Evolutionary conservation across 2,113 vertebrate species (phyloP).

Genomic region (Amia ocellicauda): DNA sequence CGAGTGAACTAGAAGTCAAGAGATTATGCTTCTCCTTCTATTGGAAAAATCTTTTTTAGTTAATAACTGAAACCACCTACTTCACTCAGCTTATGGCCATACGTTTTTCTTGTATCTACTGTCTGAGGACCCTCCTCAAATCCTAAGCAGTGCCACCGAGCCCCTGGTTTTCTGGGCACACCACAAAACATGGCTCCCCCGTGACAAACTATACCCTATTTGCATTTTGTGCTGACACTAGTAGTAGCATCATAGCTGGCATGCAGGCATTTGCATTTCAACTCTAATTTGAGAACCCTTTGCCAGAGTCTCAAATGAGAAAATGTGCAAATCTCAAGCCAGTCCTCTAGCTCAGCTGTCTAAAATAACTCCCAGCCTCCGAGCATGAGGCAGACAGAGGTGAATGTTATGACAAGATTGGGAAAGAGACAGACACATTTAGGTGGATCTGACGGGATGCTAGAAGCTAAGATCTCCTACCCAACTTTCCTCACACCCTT

Average conservation of each 20-base stretch:
- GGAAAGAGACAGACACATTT: too few relatives aligned
- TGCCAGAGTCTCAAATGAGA: slow-evolving; percentile 19
- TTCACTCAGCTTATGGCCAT: too few relatives aligned
- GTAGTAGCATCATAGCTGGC: background rate
- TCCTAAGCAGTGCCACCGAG: background rate
- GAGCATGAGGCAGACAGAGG: background rate
- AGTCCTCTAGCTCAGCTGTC: background rate
- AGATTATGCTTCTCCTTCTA: too few relatives aligned
- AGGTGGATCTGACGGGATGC: too few relatives aligned
- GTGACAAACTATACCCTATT: background rate
- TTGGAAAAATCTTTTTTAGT: too few relatives aligned
- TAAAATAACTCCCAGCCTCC: background rate
- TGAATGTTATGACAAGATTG: too few relatives aligned
- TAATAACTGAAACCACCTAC: too few relatives aligned
- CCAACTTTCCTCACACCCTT: too few relatives aligned
- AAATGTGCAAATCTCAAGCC: slow-evolving; percentile 17
- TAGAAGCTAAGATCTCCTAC: too few relatives aligned
- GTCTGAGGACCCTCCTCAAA: too few relatives aligned
- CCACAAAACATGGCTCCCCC: background rate
- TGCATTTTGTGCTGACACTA: background rate
- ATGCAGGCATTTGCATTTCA: background rate
- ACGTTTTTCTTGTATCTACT: too few relatives aligned
- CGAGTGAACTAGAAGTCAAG: too few relatives aligned
- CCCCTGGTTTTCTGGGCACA: background rate
- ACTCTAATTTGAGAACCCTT: slow-evolving; percentile 42